phyloP scores from a whole-genome alignment of 2,113 vertebrate genomes.

The Macrotus californicus region DNA sequence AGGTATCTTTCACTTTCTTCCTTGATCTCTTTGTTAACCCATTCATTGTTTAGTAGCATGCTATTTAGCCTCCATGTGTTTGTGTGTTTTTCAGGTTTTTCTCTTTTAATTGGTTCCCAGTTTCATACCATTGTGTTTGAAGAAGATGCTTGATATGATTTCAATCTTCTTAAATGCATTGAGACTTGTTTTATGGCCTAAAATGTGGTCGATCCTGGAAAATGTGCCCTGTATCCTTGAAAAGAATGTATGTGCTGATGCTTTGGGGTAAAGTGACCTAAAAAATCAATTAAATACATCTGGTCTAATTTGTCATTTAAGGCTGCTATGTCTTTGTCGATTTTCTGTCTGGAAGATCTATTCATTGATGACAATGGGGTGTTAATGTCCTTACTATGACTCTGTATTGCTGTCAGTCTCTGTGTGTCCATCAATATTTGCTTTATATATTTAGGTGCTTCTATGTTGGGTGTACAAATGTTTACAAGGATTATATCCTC shows the following conservation, averaged over 20 bases:
- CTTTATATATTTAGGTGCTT: not conserved
- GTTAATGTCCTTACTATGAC: not conserved
- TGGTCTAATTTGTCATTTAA: not conserved
- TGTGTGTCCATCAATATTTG: not conserved
- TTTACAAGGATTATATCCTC: not conserved
- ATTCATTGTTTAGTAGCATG: not conserved
- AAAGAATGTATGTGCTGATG: not conserved
- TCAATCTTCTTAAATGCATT: not conserved
- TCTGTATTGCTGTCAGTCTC: not conserved
- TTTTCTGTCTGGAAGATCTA: not conserved
- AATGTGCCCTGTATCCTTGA: not conserved
- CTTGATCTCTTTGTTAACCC: not conserved
- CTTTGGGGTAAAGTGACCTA: not conserved
- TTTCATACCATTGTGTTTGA: not conserved
- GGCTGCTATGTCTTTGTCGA: not conserved
- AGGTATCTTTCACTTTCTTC: not conserved
- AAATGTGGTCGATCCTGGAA: not conserved
- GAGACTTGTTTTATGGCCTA: not conserved
- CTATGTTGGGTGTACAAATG: not conserved
- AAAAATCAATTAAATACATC: not conserved
- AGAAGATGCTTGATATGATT: not conserved
- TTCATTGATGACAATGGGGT: not conserved
- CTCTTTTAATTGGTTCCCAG: not conserved
- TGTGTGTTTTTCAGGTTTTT: not conserved
- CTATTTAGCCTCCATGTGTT: not conserved